Base-by-base conservation (phyloP, 2,888 invertebrate genomes). In the Napeogenes sylphis region DNA sequence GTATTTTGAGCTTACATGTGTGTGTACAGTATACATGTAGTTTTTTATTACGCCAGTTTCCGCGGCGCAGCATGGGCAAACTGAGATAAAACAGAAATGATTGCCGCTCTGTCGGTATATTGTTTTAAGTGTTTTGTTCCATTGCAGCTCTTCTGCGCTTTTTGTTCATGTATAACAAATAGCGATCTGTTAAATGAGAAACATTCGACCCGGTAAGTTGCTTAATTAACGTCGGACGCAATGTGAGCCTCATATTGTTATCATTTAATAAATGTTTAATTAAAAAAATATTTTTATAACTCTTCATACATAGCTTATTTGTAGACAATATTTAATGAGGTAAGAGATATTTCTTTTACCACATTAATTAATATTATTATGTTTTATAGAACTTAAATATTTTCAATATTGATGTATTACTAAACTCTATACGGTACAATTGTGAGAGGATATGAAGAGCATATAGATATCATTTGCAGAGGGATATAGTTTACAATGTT, bases 21-120 rank as follows among this genome's bases (percentile, higher is more conserved):
- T 55, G 59, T 58, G 51, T 42, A 42, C 42, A 10, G 10, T 42
- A 59, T 79, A 82, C 77, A 79, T 79, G 79, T 83, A 83, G 84
- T 87, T 89, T 90, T 87, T 88, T 89, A 89, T 88, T 85, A 81
- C 83, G 77, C 77, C 83, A 79, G 86, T 85, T 85, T 83, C 85
- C 86, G 84, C 21, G 78, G 79, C 82, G 75, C 78, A 79, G 84
- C 83, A 84, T 89, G 90, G 82, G 80, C 87, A 87, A 87, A 88
- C 87, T 84, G 81, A 84, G 88, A 90, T 90, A 90, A 89, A 89
- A 87, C 84, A 84, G 83, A 82, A 89, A 86, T 86, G 86, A 89
- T 89, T 85, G 88, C 87, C 85, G 84, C 85, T 82, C 83, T 83
- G 82, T 83, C 84, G 82, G 81, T 86, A 87, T 87, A 87, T 85